Conservation (phyloP, 37 sponge, comb jelly and placozoan species). For the Geodia barretti region DNA sequence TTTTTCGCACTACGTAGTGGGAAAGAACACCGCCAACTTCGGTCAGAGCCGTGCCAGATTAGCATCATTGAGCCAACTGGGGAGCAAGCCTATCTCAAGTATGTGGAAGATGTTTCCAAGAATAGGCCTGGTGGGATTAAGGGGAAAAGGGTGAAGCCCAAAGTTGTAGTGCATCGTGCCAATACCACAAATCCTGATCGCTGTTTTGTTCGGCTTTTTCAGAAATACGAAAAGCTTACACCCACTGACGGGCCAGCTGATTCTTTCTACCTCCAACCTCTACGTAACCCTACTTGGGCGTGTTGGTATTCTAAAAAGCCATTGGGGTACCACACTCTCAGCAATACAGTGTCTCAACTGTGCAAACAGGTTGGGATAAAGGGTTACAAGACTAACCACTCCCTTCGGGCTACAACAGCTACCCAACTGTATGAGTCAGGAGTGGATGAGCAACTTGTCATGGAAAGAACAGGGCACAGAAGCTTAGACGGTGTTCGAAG, state of each 20-base stretch:
- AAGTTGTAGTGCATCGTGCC: not conserved
- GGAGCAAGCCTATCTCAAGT: not conserved
- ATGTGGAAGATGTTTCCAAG: not conserved
- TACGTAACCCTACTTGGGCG: not conserved
- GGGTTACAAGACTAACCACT: slow-evolving; percentile 9
- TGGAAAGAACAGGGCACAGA: slow-evolving; percentile 7
- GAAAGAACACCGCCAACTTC: slow-evolving; percentile 35
- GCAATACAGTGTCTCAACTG: not conserved
- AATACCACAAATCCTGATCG: not conserved
- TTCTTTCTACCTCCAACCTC: slow-evolving; percentile 3
- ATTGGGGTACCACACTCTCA: not conserved
- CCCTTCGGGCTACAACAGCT: too few relatives aligned
- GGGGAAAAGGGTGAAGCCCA: not conserved
- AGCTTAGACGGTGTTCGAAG: too few relatives aligned
- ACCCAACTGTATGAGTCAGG: not conserved
- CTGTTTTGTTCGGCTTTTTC: not conserved
- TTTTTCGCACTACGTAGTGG: slow-evolving; percentile 51
- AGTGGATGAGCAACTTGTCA: not conserved
- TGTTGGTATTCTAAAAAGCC: not conserved
- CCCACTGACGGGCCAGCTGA: not conserved
- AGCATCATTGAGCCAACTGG: not conserved
- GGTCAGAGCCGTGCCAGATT: not conserved
- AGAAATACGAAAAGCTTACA: not conserved
- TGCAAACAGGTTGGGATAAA: not conserved
- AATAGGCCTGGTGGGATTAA: not conserved